Conservation (phyloP, 1,140 invertebrate genomes). For the Helicoverpa zea region DNA sequence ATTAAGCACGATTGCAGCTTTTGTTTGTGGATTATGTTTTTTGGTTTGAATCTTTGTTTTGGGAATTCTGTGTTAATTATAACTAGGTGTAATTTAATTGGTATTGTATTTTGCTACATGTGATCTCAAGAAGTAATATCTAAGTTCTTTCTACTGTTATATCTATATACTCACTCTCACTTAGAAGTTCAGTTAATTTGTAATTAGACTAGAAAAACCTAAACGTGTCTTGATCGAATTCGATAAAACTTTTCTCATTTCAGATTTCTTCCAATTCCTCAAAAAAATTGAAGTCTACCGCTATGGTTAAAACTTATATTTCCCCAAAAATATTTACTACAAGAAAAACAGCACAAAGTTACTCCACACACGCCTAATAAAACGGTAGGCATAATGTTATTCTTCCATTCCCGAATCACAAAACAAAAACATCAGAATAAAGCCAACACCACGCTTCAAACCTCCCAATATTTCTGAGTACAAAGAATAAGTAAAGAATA, state of each 20-base stretch:
- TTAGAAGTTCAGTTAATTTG: too few species aligned
- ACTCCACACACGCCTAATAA: not conserved
- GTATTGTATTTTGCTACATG: too few species aligned
- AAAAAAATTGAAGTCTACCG: too few species aligned
- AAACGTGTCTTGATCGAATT: too few species aligned
- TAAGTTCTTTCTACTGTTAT: too few species aligned
- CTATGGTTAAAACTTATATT: too few species aligned
- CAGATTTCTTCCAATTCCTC: too few species aligned
- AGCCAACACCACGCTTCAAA: not conserved
- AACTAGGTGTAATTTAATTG: not conserved
- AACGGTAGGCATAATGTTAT: not conserved
- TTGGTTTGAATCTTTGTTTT: not conserved
- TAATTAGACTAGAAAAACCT: too few species aligned
- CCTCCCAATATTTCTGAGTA: not conserved
- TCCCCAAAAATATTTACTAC: not conserved
- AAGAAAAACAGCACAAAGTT: not conserved
- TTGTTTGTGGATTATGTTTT: conserved; percentile 1
- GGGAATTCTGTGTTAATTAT: not conserved
- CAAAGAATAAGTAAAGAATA: not conserved
- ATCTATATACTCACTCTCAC: too few species aligned
- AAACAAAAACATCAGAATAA: not conserved
- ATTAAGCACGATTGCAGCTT: not conserved
- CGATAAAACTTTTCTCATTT: too few species aligned
- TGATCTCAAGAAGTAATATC: too few species aligned
- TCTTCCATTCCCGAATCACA: not conserved